Evolutionary conservation across 1,140 invertebrate genomes (phyloP), one percentile per base, ranked within the genome.

Genomic region (Drosophila kikkawai): DNA sequence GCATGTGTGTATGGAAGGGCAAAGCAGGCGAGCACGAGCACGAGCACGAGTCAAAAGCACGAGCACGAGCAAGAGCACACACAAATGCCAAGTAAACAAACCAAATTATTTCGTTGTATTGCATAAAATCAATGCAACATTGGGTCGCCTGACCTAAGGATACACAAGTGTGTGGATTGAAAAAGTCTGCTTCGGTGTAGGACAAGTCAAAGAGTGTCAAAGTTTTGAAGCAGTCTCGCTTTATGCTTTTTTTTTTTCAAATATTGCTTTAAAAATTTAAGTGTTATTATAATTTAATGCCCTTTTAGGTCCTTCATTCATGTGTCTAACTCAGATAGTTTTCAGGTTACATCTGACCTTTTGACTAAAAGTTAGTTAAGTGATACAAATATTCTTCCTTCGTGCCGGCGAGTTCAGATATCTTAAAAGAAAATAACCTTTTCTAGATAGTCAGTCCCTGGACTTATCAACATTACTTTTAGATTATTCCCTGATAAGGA

Each of bases 101-200:
- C 53, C 36, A n/a, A 56, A 39, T 56, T 56, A 56, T 56, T 56
- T 56, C 53, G 53, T 56, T 56, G 53, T 56, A 56, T 56, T 56
- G 53, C 53, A 56, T 39, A 56, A 56, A 56, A 56, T 56, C 53
- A 56, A 56, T 56, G 53, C 53, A 56, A 56, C 53, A 39, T 56
- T 56, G 53, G 53, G 53, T 56, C 53, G 36, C 19, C 13, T 39
- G 53, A 56, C 53, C 53, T n/a, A 56, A 56, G 53, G 53, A 56
- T 56, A 56, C 53, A 56, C 36, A 56, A 56, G 53, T 56, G 53
- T n/a, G 36, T 39, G 36, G 53, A 56, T 56, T 56, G 53, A 22
- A 39, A 56, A 56, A 39, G 26, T 37, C 19, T n/a, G n/a, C 51
- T 37, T 36, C 4, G 34, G 6, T 17, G 11, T 53, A 4, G 11